Base-by-base conservation (phyloP, 2,797 vertebrate genomes). In the Sebastes minor region DNA sequence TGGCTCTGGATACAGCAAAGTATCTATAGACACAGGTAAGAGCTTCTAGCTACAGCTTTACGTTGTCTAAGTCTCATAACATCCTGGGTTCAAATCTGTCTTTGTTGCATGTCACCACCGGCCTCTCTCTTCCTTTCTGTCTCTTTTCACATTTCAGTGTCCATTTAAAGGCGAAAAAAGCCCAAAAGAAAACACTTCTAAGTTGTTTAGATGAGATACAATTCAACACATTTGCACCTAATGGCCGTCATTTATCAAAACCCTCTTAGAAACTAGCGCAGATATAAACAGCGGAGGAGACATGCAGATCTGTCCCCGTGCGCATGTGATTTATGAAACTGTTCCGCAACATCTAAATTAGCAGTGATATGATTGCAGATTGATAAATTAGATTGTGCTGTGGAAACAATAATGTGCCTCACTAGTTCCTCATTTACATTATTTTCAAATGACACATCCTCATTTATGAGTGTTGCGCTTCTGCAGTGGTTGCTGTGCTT, bases 21-120 rank as follows among this genome's bases (percentile, higher is more conserved):
- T 86, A 23, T 96, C 95, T 57, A 89, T 83, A 76, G 95, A 96
- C 49, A 96, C 93, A 87, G 96, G 96, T 96, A 88, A 89, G 59
- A 25, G 35, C 53, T 72, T 16, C 1, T 27, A 20, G 22, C 12
- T 20, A 20, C 28, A 27, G 0, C 12, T 73, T 72, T 16, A 69
- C 7, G 8, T 23, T 49, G 10, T 38, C n/a, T 38, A 53, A 68
- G 55, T 12, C 23, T 2, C n/a, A 65, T 13, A 27, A 32, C 12
- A 16, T 76, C 22, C 20, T 62, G 23, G 14, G 32, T 68, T 68
- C 11, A 66, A 66, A 74, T 61, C 23, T 53, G 16, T 6, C 46
- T 49, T 14, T 53, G 33, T 38, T 74, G 30, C 25, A 59, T 35
- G 14, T 46, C 55, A 46, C 9, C 27, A 35, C 22, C 8, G 18